Percentiles rank a stretch among this genome's conserved stretches.
Evolutionary conservation across 2,797 vertebrate genomes (phyloP).

Genomic region (Phalanger gymnotis): DNA sequence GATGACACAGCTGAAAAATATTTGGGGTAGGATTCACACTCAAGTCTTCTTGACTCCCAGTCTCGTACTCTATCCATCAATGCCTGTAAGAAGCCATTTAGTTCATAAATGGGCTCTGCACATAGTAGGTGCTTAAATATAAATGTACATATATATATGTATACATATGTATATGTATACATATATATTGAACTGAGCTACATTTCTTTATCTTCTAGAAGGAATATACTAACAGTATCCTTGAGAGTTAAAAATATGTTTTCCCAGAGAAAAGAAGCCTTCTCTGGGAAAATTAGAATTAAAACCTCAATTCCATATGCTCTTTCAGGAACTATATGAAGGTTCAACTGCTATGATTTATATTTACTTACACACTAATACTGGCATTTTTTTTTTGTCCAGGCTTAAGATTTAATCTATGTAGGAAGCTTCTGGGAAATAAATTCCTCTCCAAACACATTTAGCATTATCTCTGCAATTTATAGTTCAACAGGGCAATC

Average conservation of each 20-base stretch:
- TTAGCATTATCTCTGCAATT: neutral
- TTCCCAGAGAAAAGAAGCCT: neutral
- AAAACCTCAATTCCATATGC: neutral
- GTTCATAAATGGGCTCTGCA: neutral
- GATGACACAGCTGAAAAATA: neutral
- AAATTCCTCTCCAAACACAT: neutral
- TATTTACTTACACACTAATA: neutral
- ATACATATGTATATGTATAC: no score
- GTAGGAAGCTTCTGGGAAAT: neutral
- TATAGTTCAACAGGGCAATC: neutral
- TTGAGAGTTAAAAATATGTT: neutral
- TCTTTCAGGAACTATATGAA: neutral
- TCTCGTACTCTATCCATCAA: neutral
- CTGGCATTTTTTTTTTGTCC: neutral
- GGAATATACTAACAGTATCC: neutral
- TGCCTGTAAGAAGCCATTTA: neutral
- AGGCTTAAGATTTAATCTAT: neutral
- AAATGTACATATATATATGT: no score
- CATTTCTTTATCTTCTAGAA: neutral
- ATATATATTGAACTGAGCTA: neutral
- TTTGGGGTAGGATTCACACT: neutral
- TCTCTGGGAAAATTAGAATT: neutral
- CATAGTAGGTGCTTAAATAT: neutral
- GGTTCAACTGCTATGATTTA: neutral
- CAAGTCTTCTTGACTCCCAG: neutral